Percentiles rank a stretch among this genome's conserved stretches.
Evolutionary conservation across 2,797 vertebrate genomes (phyloP).

Genomic region (Diglossa cyanea): DNA sequence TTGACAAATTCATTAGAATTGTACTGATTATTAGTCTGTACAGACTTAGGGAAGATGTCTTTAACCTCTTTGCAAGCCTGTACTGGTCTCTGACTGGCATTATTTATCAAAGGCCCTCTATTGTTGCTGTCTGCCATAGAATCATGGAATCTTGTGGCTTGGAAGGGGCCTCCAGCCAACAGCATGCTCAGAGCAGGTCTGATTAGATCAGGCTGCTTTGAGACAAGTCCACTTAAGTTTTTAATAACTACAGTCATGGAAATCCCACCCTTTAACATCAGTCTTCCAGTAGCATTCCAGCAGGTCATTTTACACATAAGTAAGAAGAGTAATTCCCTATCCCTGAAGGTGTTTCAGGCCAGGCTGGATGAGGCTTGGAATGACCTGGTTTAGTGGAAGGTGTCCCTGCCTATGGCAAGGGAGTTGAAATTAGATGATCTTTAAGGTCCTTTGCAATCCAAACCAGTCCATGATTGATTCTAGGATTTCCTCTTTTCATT

Average conservation of each 20-base stretch:
- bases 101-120: accelerated
- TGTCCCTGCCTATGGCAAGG: not conserved
- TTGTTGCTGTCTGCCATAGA: not conserved
- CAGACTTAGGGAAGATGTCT: not conserved
- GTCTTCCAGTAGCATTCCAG: not conserved
- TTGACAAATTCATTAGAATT: not conserved
- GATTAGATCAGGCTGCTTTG: not conserved
- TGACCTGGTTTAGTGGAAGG: not conserved
- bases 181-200: not conserved
- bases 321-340: not conserved
- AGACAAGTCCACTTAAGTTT: not conserved
- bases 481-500: not conserved
- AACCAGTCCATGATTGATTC: not conserved
- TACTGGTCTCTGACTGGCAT: not conserved
- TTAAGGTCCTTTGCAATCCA: not conserved
- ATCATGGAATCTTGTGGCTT: not conserved
- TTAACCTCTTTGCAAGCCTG: not conserved
- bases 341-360: not conserved
- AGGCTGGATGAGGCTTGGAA: not conserved
- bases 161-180: not conserved
- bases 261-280: not conserved
- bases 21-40: not conserved
- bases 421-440: not conserved
- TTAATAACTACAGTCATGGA: not conserved
- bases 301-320: not conserved